Percentiles rank a stretch among this genome's conserved stretches.
phyloP scores from a whole-genome alignment of 2,888 invertebrate species.

The Hyalella azteca region DNA sequence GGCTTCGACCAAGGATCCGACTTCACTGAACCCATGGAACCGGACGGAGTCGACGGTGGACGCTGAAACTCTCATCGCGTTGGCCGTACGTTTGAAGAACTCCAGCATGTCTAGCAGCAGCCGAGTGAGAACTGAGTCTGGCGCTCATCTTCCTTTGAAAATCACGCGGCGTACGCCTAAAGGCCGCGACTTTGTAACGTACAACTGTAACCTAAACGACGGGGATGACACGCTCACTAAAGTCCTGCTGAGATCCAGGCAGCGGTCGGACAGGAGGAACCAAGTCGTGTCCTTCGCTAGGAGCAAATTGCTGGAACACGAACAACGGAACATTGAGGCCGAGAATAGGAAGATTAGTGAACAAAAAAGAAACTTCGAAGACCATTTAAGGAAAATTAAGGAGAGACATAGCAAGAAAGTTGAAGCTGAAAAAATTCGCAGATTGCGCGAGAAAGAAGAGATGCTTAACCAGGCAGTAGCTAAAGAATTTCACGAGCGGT shows the following conservation, averaged over 20 bases:
- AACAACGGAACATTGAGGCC: neutral
- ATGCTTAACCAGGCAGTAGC: neutral
- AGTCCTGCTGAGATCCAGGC: neutral
- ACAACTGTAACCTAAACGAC: neutral
- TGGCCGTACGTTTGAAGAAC: no score
- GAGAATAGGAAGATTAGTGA: neutral
- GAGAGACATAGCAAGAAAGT: neutral
- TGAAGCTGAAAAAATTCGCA: neutral
- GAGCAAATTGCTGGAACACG: neutral
- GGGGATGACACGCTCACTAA: neutral
- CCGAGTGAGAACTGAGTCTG: neutral
- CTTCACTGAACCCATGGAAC: neutral
- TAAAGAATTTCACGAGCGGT: neutral
- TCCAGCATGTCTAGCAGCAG: no score
- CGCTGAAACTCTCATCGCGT: neutral
- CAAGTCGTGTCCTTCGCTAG: neutral
- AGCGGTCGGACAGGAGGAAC: neutral
- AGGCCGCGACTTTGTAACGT: constrained; percentile 14
- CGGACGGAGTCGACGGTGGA: neutral
- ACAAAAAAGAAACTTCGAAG: neutral
- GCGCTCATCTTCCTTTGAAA: neutral
- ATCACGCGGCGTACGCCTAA: neutral
- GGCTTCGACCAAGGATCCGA: neutral
- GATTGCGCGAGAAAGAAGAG: constrained; percentile 2
- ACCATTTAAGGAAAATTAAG: neutral